Conservation (phyloP, 1,140 invertebrate species). For the Brachionus calyciflorus region DNA sequence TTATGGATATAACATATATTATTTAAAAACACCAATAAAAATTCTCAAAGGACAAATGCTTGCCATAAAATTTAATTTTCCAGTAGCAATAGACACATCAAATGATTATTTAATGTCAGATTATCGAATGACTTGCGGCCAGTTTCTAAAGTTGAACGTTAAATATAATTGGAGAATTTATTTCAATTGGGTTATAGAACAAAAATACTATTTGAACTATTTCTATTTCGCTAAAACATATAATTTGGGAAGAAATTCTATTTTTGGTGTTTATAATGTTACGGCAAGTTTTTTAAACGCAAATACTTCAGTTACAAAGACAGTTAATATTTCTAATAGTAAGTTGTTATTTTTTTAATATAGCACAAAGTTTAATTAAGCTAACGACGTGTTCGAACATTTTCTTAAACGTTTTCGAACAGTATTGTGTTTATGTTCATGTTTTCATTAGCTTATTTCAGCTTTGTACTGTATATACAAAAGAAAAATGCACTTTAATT, state of each 20-base stretch:
- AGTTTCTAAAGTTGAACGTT: background rate
- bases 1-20: background rate
- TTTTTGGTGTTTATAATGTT: background rate
- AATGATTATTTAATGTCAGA: background rate
- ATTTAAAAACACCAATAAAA: background rate
- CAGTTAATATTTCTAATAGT: background rate
- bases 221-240: background rate
- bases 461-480: too few relatives aligned
- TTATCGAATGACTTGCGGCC: background rate
- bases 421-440: too few relatives aligned
- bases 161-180: constrained; percentile 5
- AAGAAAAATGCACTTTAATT: too few relatives aligned
- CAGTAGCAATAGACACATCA: background rate
- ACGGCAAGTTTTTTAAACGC: background rate
- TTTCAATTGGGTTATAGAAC: background rate
- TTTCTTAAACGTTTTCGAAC: too few relatives aligned
- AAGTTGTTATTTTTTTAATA: too few relatives aligned
- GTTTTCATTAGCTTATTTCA: too few relatives aligned
- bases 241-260: background rate
- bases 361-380: too few relatives aligned
- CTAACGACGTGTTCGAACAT: too few relatives aligned
- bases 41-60: background rate
- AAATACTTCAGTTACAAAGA: background rate
- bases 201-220: background rate
- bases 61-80: background rate